phyloP scores from a whole-genome alignment of 2,113 vertebrate genomes.

The Marmota monax region DNA sequence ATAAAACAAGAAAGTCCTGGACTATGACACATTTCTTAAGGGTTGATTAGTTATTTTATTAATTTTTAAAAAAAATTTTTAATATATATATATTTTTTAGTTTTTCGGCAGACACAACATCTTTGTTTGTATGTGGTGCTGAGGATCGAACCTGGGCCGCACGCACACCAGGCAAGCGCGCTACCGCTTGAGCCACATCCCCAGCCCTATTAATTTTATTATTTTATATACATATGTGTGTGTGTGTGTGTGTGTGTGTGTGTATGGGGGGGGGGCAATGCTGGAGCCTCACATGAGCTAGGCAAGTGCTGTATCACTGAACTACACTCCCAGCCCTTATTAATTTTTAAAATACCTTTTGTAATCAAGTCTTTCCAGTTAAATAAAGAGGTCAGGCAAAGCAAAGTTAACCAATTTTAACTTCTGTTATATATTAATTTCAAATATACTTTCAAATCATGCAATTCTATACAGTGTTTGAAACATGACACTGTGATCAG shows the following conservation, averaged over 20 bases:
- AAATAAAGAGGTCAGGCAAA: background rate
- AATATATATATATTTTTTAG: too few species aligned
- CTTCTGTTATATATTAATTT: background rate
- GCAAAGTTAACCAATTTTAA: background rate
- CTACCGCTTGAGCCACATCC: too few species aligned
- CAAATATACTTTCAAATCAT: background rate
- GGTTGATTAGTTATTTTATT: background rate
- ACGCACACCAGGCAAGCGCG: too few species aligned
- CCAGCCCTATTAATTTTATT: background rate
- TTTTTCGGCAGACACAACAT: too few species aligned
- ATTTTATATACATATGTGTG: background rate
- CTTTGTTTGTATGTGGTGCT: too few species aligned
- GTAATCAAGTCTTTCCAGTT: background rate
- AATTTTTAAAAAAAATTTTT: background rate
- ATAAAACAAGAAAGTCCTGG: background rate
- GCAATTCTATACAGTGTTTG: background rate
- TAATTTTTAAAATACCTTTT: background rate
- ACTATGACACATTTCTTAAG: background rate
- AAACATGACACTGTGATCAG: background rate
- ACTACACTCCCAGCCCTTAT: background rate
- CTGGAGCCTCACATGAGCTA: background rate
- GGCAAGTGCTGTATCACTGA: background rate
- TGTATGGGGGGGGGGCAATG: background rate
- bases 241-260: rapidly evolving
- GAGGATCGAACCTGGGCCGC: too few species aligned